Evolutionary conservation across 2,888 invertebrate species (phyloP).

Genomic region (Chrysomela aeneicollis): DNA sequence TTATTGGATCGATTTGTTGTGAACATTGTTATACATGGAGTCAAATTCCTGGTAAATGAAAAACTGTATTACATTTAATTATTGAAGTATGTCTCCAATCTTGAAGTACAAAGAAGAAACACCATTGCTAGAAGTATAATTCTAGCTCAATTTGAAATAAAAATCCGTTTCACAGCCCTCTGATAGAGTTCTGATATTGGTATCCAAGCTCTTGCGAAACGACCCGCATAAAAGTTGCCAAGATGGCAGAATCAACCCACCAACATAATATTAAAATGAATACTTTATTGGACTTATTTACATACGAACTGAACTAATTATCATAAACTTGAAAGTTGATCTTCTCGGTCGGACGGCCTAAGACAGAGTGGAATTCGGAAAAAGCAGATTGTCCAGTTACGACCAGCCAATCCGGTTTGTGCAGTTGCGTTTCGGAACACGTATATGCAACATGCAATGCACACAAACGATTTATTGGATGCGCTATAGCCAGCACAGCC

Average conservation of each 20-base stretch:
- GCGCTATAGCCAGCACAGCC: too few relatives aligned
- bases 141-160: too few relatives aligned
- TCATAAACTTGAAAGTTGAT: conserved; percentile 50
- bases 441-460: not conserved
- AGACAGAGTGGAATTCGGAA: conserved; percentile 41
- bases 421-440: conserved; percentile 28
- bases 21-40: too few relatives aligned
- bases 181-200: not conserved
- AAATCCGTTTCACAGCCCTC: not conserved
- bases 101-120: too few relatives aligned
- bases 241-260: conserved; percentile 35
- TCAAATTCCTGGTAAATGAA: too few relatives aligned
- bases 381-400: conserved; percentile 35
- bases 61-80: too few relatives aligned
- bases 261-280: conserved; percentile 45
- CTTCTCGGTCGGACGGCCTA: conserved; percentile 28
- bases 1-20: too few relatives aligned
- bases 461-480: not conserved
- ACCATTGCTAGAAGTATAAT: too few relatives aligned
- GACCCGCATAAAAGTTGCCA: conserved; percentile 29
- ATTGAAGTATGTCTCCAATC: too few relatives aligned
- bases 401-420: conserved; percentile 45
- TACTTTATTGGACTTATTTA: conserved; percentile 51
- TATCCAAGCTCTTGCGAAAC: conserved; percentile 28
- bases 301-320: conserved; percentile 48